Evolutionary conservation across 2,113 vertebrate species (phyloP).

Genomic region (Rhizomys pruinosus): DNA sequence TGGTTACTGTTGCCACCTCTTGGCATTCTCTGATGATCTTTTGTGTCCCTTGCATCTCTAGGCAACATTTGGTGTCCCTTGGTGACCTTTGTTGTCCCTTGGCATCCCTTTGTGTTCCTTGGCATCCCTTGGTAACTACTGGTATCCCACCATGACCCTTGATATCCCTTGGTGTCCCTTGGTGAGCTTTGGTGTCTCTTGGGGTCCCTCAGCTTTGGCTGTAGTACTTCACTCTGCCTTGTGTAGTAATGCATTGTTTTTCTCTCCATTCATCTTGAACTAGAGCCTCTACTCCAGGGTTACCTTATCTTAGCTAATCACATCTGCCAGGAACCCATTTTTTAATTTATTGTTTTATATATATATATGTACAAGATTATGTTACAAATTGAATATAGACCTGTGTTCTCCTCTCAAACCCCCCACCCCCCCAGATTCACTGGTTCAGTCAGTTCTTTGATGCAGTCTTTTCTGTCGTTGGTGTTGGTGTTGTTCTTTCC

Average conservation of each 20-base stretch:
- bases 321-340: not conserved
- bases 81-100: not conserved
- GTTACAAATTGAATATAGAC: too few species aligned
- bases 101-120: not conserved
- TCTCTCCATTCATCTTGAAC: not conserved
- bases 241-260: not conserved
- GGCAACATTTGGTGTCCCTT: not conserved
- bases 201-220: not conserved
- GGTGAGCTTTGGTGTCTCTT: too few species aligned
- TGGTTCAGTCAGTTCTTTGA: too few species aligned
- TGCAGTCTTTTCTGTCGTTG: too few species aligned
- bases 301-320: not conserved
- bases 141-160: not conserved
- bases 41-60: not conserved
- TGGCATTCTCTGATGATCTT: not conserved
- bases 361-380: too few species aligned
- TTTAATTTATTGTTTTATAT: too few species aligned
- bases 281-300: rapidly evolving
- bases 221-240: not conserved
- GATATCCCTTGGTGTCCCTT: not conserved
- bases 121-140: too few species aligned
- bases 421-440: too few species aligned
- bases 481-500: too few species aligned
- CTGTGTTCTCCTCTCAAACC: too few species aligned
- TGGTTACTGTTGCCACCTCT: not conserved